A percentile compares a stretch with the other conserved stretches of the same genome.
Conservation (phyloP, 92 coral and sea anemone genomes). For the Heteractis magnifica region DNA sequence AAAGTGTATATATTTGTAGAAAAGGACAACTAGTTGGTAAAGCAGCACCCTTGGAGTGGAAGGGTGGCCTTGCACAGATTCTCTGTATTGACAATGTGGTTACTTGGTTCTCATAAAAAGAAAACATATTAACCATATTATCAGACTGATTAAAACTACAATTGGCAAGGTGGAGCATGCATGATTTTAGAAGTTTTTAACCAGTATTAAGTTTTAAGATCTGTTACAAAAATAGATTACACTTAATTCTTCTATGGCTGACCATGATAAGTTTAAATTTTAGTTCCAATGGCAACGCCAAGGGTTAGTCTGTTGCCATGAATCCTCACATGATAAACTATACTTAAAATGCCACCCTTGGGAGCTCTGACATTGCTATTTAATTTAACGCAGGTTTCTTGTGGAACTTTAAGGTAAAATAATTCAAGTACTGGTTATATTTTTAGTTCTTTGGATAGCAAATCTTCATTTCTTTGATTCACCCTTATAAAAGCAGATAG, state of each 20-base stretch:
- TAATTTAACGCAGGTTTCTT: no score
- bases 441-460: background rate
- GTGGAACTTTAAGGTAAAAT: no score
- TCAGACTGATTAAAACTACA: background rate
- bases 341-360: no score
- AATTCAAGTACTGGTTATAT: background rate
- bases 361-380: no score
- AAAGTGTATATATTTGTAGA: constrained; percentile 18
- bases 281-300: background rate
- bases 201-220: background rate
- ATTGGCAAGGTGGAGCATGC: constrained; percentile 13
- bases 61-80: background rate
- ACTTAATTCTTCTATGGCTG: background rate
- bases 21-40: background rate
- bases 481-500: background rate
- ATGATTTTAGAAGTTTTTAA: constrained; percentile 2
- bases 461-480: background rate
- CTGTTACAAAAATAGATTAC: background rate
- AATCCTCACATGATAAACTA: no score
- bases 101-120: background rate
- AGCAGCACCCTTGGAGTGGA: background rate
- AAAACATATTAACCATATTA: background rate
- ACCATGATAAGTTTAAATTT: background rate
- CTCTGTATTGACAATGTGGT: background rate
- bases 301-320: background rate